Evolutionary conservation across 2,888 invertebrate species (phyloP), one percentile per base, ranked within the genome.

Genomic region (Caenorhabditis becei): DNA sequence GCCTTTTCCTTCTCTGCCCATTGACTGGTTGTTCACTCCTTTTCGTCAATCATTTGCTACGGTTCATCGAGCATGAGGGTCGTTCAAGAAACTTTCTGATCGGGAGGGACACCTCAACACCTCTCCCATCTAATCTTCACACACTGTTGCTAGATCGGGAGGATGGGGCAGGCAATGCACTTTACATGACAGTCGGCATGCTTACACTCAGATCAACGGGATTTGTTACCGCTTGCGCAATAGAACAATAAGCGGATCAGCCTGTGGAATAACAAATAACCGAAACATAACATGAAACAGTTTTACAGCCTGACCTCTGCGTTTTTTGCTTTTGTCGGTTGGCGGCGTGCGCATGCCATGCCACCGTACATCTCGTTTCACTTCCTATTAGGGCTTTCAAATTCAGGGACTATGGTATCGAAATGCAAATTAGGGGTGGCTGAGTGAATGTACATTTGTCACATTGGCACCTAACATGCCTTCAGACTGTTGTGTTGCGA

Each of bases 61-160:
- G 77, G 75, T 70, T 81, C 81, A 69, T 53, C 54, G 75, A 81
- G 77, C 71, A 78, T 59, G 67, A 66, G 70, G 71, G 78, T 78
- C 69, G 77, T 69, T 72, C 59, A 70, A 56, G 62, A 72, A 69
- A 62, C 72, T 77, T 81, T 65, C 58, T 59, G 14, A 51, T 56
- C 71, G 54, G 63, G 35, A 24, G 58, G 69, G 41, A 41, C 10
- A 41, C 24, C 70, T 59, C 35, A 18, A 35, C 59, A 54, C 37
- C 63, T 65, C 66, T 63, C 41, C 58, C n/a, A 28, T n/a, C 26
- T 56, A 23, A 35, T 53, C 54, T 62, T 2, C 16, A 44, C 44
- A 28, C 41, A 14, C 14, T 18, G 20, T 47, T 47, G 20, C 47
- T 3, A 47, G 18, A 18, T 47, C 18, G 28, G 32, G 47, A 10